Evolutionary conservation across 2,797 vertebrate genomes (phyloP), one percentile per base, ranked within the genome.

Genomic region (Ibycter americanus): DNA sequence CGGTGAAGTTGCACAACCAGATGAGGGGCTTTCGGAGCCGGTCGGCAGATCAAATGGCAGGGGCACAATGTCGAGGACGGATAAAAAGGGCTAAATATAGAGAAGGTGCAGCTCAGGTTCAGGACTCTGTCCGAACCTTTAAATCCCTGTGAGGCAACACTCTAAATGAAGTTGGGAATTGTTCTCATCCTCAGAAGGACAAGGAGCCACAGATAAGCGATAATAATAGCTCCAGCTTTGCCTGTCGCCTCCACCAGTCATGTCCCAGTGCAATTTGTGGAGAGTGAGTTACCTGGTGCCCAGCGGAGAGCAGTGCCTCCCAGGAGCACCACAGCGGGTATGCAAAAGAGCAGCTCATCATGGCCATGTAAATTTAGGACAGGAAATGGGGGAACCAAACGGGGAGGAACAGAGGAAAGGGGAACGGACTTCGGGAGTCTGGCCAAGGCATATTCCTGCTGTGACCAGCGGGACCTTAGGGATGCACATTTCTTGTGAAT

Each of bases 41-140:
- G 1, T 3, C 74, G 85, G 65, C 61, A 83, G 98, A 98, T 98
- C 98, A 98, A 87, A 92, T 66, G 19, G 84, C 70, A 86, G 71
- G 97, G 97, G 97, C 98, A 98, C 96, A 95, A 98, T 98, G 97
- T 98, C 89, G 94, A 98, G 98, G 98, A 98, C 72, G 97, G 98
- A 98, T 98, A 98, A 98, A 98, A 98, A 97, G 98, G 93, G 93
- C 97, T 98, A 97, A 97, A 97, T 97, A 97, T 95, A 95, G 95
- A 81, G 83, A 94, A 93, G 88, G 94, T 94, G 86, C 81, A 92
- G 66, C 94, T 97, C 85, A 83, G 70, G 78, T 73, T 94, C 74
- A 96, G 94, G 85, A 89, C 81, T 92, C 52, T 31, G 82, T 83
- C 47, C 23, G 3, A 95, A 96, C 93, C 90, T 90, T 95, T 93